Percentiles rank a stretch among this genome's conserved stretches.
Conservation (phyloP, 1,140 invertebrate species). For the Piezodorus guildinii region DNA sequence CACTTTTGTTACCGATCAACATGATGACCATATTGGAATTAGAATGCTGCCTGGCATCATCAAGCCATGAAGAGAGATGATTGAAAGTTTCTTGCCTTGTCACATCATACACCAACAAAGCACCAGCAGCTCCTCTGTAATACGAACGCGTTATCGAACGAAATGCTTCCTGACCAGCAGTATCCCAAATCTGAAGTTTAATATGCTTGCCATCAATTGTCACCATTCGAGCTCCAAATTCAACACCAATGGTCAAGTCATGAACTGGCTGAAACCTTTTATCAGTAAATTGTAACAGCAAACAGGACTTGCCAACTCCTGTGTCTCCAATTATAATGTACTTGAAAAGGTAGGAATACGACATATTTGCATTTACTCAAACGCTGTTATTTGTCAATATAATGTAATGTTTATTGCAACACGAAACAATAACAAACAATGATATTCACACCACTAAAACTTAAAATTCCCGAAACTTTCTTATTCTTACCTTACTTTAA, state of each 20-base stretch:
- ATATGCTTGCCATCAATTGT: constrained; percentile 96
- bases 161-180: constrained; percentile 97
- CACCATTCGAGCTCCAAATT: constrained; percentile 99
- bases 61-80: constrained; percentile 97
- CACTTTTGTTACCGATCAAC: constrained; percentile 94
- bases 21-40: constrained; percentile 98
- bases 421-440: too few relatives aligned
- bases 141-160: constrained; percentile 97
- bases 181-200: constrained; percentile 96
- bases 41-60: constrained; percentile 98
- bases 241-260: constrained; percentile 98
- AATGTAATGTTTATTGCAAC: too few relatives aligned
- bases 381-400: too few relatives aligned
- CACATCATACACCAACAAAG: constrained; percentile 97
- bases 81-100: constrained; percentile 98
- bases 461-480: too few relatives aligned
- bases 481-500: too few relatives aligned
- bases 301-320: constrained; percentile 97
- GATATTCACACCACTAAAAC: too few relatives aligned
- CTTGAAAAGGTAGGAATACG: constrained; percentile 99
- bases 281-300: constrained; percentile 97
- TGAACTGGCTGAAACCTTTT: constrained; percentile 99
- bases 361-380: constrained; percentile 49
- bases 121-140: constrained; percentile 96
- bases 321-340: constrained; percentile 99